Evolutionary conservation across 1,140 invertebrate species (phyloP).

Genomic region (Paramacrobiotus metropolitanus): DNA sequence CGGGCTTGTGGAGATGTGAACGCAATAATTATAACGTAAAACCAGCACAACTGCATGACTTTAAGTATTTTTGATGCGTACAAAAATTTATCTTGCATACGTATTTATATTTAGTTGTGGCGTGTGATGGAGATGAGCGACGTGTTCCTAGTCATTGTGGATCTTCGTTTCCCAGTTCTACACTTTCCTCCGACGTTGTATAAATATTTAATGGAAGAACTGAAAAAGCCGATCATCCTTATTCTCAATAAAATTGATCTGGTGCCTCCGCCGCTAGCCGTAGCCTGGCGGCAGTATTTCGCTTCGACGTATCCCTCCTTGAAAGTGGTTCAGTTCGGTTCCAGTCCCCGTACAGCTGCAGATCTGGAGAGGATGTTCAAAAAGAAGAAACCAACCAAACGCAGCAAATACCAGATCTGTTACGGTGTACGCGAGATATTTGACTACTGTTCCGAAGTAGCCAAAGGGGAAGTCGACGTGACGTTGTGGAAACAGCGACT

Average conservation of each 20-base stretch:
- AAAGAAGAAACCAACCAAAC: background rate
- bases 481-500: too few species aligned
- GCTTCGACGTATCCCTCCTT: conserved; percentile 41
- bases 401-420: too few species aligned
- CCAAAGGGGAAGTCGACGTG: too few species aligned
- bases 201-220: conserved; percentile 40
- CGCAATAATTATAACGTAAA: too few species aligned
- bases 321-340: conserved; percentile 55
- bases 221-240: conserved; percentile 58
- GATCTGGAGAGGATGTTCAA: background rate
- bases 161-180: conserved; percentile 49
- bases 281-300: conserved; percentile 70
- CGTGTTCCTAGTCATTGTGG: conserved; percentile 53
- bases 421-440: too few species aligned
- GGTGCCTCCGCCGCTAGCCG: conserved; percentile 46
- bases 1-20: too few species aligned
- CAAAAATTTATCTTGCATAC: too few species aligned
- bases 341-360: conserved; percentile 17
- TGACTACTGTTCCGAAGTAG: too few species aligned
- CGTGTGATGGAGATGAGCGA: conserved; percentile 72
- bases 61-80: too few species aligned
- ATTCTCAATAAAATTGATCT: conserved; percentile 82
- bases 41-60: too few species aligned
- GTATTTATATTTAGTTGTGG: conserved; percentile 43
- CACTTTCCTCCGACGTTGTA: conserved; percentile 79